phyloP scores from a whole-genome alignment of 2,113 vertebrate species.

The Paedocypris sp. region DNA sequence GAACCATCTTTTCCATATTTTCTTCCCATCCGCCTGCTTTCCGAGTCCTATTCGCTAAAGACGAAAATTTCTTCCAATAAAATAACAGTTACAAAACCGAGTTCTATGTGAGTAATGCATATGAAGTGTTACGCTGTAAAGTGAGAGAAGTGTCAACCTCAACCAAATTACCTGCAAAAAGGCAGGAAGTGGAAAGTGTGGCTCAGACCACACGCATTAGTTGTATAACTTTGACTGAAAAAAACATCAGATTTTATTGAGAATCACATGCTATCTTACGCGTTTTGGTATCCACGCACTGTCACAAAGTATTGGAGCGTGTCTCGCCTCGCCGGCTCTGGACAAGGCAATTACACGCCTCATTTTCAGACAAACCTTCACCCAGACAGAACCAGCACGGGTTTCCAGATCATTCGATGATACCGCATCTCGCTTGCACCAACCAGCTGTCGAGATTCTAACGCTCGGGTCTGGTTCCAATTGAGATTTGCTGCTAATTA shows the following conservation, averaged over 20 bases:
- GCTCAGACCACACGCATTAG: background rate
- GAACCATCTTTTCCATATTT: background rate
- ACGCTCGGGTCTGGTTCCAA: background rate
- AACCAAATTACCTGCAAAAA: slow-evolving; percentile 12
- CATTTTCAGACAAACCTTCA: slow-evolving; percentile 42
- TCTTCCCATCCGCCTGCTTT: background rate
- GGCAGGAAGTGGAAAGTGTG: slow-evolving; percentile 6
- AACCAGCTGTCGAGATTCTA: slow-evolving; percentile 11
- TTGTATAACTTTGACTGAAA: background rate
- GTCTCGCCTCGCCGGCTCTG: slow-evolving; percentile 57
- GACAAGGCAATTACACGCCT: slow-evolving; percentile 56
- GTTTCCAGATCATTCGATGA: slow-evolving; percentile 24
- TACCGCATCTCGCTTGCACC: slow-evolving; percentile 26
- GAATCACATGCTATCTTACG: background rate
- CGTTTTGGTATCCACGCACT: slow-evolving; percentile 63
- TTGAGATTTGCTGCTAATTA: slow-evolving; percentile 29
- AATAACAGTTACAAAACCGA: background rate
- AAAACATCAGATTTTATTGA: background rate
- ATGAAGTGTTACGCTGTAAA: slow-evolving; percentile 17
- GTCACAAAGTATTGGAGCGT: slow-evolving; percentile 71
- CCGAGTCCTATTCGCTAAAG: background rate
- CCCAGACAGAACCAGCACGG: background rate
- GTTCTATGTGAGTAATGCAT: background rate
- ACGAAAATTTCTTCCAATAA: slow-evolving; percentile 2
- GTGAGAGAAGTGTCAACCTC: slow-evolving; percentile 7